Percentiles rank a stretch among this genome's conserved stretches.
phyloP scores from a whole-genome alignment of 1,140 invertebrate species.

The Heliconius melpomene region DNA sequence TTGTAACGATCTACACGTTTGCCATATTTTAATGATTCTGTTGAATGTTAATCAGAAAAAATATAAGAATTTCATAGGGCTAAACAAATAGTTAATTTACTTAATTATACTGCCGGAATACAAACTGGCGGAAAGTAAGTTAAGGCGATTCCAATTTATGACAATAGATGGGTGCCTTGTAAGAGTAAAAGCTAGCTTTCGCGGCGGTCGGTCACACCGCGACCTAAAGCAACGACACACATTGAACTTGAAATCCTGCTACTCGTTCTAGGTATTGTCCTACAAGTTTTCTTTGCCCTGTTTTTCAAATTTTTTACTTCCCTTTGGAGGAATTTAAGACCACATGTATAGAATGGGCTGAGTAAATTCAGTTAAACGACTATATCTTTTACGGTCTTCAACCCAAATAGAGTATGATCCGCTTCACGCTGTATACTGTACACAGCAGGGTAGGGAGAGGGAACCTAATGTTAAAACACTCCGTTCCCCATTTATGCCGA shows the following conservation, averaged over 20 bases:
- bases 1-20: too few relatives aligned
- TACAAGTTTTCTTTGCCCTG: conserved; percentile 36
- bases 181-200: conserved; percentile 73
- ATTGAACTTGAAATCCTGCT: conserved; percentile 72
- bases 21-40: too few relatives aligned
- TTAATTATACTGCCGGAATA: conserved; percentile 21
- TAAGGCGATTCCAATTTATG: conserved; percentile 52
- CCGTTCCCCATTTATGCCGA: too few relatives aligned
- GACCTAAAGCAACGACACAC: conserved; percentile 73
- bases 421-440: too few relatives aligned
- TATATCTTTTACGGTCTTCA: too few relatives aligned
- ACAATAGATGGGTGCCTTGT: conserved; percentile 62
- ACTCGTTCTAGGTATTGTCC: conserved; percentile 52
- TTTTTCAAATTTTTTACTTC: conserved; percentile 9
- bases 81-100: background rate
- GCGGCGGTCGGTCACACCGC: conserved; percentile 63
- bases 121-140: conserved; percentile 34
- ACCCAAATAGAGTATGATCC: too few relatives aligned
- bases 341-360: too few relatives aligned
- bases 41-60: background rate
- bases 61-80: background rate
- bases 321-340: too few relatives aligned
- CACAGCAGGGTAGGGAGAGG: too few relatives aligned
- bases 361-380: too few relatives aligned
- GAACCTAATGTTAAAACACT: too few relatives aligned